Conservation (phyloP, 2,888 invertebrate species). For the Brenthis ino region DNA sequence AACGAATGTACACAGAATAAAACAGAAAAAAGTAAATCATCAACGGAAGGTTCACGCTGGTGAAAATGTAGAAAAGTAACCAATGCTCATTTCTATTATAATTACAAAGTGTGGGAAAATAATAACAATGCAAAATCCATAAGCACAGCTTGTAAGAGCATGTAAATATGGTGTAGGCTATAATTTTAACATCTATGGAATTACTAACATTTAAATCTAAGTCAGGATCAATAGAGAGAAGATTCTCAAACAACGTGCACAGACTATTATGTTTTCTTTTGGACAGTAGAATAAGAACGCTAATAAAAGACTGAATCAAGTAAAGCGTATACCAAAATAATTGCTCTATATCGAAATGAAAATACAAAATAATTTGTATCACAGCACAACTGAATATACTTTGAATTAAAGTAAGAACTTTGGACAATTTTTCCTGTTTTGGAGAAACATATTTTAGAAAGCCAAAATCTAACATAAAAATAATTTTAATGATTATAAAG, state of each 20-base stretch:
- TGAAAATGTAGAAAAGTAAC: not conserved
- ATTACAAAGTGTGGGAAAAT: not conserved
- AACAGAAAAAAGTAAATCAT: conserved; percentile 28
- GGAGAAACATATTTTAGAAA: conserved; percentile 13
- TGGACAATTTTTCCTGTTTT: conserved; percentile 3
- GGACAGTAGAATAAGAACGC: conserved; percentile 5
- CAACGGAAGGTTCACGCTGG: conserved; percentile 17
- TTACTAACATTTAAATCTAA: not conserved
- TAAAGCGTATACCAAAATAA: not conserved
- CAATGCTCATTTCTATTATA: not conserved
- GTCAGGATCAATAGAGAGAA: conserved; percentile 9
- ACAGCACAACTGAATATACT: not conserved
- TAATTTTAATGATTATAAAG: conserved; percentile 10
- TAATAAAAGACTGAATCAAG: conserved; percentile 2
- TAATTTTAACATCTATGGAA: conserved; percentile 5
- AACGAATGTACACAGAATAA: conserved; percentile 20
- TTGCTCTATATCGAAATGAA: not conserved
- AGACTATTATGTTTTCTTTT: conserved; percentile 8
- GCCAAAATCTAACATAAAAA: conserved; percentile 27
- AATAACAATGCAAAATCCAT: conserved; percentile 5
- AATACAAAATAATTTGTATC: not conserved
- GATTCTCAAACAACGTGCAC: conserved; percentile 4
- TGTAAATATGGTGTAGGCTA: not conserved
- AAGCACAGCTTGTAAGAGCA: not conserved
- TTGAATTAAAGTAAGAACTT: conserved; percentile 8